Base-by-base conservation (phyloP, 2,888 invertebrate species). In the Drosophila diplacantha region DNA sequence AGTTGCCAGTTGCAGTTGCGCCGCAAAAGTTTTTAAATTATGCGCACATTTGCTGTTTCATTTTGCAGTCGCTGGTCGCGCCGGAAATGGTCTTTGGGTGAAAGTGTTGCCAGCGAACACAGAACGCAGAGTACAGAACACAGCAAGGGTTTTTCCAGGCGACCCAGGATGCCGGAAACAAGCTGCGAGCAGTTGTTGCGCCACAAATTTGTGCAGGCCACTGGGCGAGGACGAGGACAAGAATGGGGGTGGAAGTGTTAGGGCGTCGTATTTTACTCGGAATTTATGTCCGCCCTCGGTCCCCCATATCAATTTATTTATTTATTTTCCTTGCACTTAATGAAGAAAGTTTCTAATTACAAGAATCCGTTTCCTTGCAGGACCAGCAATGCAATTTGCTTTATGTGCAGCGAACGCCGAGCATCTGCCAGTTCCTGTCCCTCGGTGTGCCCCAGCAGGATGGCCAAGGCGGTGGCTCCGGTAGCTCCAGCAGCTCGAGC, bases 361-460 rank as follows among this genome's bases (percentile, higher is more conserved):
- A 69, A 60, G 68, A 50, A 69, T 55, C 54, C 72, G 44, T 51
- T 59, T 46, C 43, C 55, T 58, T 72, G 41, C 71, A 86, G 87
- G 75, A 70, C 53, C 70, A 75, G 34, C 75, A 84, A 67, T 87
- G 88, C 70, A 85, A 84, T 73, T 75, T 88, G 67, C 74, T 88
- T 50, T 81, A 86, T 64, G 85, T 81, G 44, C 88, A 87, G 64
- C 83, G 80, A 38, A 87, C 87, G 32, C 85, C 88, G 20, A 85
- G 83, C 72, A 87, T 88, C 71, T 88, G 88, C 61, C 73, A 78
- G 31, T 87, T 88, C 51, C 73, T 88, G 52, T 85, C 87, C 16
- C 71, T 87, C 20, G 63, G 22, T n/a, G 61, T 69, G 39, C 57
- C 64, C 16, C 60, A 69, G 44, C 43, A 62, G 39, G 61, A 70